Percentiles rank a stretch among this genome's conserved stretches.
Conservation (phyloP, 1,140 invertebrate species). For the Epicauta chinensis region DNA sequence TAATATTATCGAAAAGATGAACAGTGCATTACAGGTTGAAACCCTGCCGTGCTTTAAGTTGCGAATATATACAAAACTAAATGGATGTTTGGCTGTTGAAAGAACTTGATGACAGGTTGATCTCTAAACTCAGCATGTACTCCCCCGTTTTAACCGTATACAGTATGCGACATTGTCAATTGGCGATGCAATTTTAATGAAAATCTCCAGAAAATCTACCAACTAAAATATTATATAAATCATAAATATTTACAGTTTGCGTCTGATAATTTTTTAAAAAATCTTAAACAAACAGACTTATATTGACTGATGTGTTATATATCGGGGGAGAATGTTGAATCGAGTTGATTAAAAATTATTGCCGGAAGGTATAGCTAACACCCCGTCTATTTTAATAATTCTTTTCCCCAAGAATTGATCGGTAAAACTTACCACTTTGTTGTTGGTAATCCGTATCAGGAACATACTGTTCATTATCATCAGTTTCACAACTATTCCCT, state of each 20-base stretch:
- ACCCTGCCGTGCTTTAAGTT: slow-evolving; percentile 15
- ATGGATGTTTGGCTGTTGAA: slow-evolving; percentile 18
- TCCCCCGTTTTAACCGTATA: neutral
- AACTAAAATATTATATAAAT: too few species aligned
- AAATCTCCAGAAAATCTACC: too few species aligned
- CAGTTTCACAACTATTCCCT: slow-evolving; percentile 41
- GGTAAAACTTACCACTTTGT: slow-evolving; percentile 25
- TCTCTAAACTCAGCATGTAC: slow-evolving; percentile 17
- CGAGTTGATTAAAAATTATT: slow-evolving; percentile 23
- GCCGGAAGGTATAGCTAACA: neutral
- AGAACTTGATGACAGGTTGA: slow-evolving; percentile 17
- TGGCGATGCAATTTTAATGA: too few species aligned
- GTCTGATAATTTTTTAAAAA: slow-evolving; percentile 14
- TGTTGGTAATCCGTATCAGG: slow-evolving; percentile 33
- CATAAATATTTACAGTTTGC: too few species aligned
- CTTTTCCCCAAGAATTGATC: neutral
- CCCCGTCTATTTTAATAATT: neutral
- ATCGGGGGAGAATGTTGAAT: neutral
- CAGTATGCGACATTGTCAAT: too few species aligned
- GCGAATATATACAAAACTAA: slow-evolving; percentile 20
- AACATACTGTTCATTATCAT: slow-evolving; percentile 41
- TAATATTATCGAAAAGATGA: slow-evolving; percentile 3
- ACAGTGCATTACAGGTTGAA: slow-evolving; percentile 2
- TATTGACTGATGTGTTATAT: slow-evolving; percentile 10
- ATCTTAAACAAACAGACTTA: slow-evolving; percentile 24